A percentile compares a stretch with the other conserved stretches of the same genome.
Conservation (phyloP, 2,888 invertebrate species). For the Tachina lurida region DNA sequence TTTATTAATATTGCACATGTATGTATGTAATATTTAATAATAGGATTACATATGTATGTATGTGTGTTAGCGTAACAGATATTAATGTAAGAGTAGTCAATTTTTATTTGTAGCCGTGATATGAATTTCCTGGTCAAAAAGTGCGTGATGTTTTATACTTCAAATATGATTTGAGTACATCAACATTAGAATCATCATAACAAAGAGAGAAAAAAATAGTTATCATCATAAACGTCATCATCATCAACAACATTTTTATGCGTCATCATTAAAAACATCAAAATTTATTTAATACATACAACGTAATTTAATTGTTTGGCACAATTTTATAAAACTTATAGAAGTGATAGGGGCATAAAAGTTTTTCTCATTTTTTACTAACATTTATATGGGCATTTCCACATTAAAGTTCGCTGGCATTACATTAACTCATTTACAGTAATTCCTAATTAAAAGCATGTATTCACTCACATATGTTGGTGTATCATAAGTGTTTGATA, state of each 20-base stretch:
- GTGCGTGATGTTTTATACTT: slow-evolving; percentile 56
- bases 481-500: too few relatives aligned
- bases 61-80: too few relatives aligned
- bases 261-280: slow-evolving; percentile 16
- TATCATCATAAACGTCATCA: slow-evolving; percentile 22
- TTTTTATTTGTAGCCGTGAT: not conserved
- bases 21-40: too few relatives aligned
- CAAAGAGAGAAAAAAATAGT: not conserved
- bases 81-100: not conserved
- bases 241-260: slow-evolving; percentile 28
- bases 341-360: not conserved
- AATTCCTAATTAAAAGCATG: too few relatives aligned
- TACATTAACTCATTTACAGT: too few relatives aligned
- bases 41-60: too few relatives aligned
- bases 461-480: too few relatives aligned
- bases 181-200: slow-evolving; percentile 16
- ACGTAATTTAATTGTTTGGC: not conserved
- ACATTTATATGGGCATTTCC: too few relatives aligned
- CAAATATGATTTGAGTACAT: slow-evolving; percentile 21
- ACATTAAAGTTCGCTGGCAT: too few relatives aligned
- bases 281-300: slow-evolving; percentile 3
- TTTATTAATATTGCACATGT: not conserved
- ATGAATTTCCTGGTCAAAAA: slow-evolving; percentile 8
- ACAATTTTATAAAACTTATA: not conserved
- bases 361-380: too few relatives aligned